Percentiles rank a stretch among this genome's conserved stretches.
Evolutionary conservation across 2,888 invertebrate species (phyloP).

Genomic region (Drosophila nr. medialis): DNA sequence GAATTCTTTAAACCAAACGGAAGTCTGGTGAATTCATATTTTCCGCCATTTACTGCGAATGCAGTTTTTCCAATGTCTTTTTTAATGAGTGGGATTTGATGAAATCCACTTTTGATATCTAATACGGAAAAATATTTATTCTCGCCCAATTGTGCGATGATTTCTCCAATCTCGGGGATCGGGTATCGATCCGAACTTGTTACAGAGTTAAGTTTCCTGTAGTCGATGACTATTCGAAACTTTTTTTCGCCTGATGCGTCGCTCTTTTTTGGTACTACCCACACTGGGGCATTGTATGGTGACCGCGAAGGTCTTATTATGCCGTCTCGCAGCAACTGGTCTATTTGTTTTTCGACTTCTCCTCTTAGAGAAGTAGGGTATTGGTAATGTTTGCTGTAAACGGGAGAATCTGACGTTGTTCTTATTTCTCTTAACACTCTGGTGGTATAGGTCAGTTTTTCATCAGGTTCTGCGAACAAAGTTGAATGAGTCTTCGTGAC

Average conservation of each 20-base stretch:
- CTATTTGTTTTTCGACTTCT: neutral
- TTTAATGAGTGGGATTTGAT: too few relatives aligned
- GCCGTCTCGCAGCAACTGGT: neutral
- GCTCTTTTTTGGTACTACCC: slow-evolving; percentile 3
- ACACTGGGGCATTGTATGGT: slow-evolving; percentile 3
- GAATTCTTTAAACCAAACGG: neutral
- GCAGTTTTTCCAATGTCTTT: too few relatives aligned
- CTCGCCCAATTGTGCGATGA: slow-evolving; percentile 1
- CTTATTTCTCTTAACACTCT: too few relatives aligned
- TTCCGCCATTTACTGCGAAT: too few relatives aligned
- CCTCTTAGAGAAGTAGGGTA: slow-evolving; percentile 3
- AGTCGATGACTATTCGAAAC: too few relatives aligned
- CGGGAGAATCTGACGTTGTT: too few relatives aligned
- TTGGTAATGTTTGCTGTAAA: neutral
- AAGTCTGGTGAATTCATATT: too few relatives aligned
- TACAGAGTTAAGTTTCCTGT: too few relatives aligned
- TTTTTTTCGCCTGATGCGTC: too few relatives aligned
- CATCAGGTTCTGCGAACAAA: too few relatives aligned
- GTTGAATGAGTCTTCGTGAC: neutral
- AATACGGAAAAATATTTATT: slow-evolving; percentile 5
- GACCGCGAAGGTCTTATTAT: slow-evolving; percentile 13
- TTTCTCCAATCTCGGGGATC: neutral
- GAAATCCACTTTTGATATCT: neutral
- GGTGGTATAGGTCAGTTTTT: too few relatives aligned
- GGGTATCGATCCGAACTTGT: too few relatives aligned